These are phyloP conservation scores for Nesogale talazaci DNA, from an alignment of 2,113 vertebrate genomes.

Conservation along the genomic window DNA sequence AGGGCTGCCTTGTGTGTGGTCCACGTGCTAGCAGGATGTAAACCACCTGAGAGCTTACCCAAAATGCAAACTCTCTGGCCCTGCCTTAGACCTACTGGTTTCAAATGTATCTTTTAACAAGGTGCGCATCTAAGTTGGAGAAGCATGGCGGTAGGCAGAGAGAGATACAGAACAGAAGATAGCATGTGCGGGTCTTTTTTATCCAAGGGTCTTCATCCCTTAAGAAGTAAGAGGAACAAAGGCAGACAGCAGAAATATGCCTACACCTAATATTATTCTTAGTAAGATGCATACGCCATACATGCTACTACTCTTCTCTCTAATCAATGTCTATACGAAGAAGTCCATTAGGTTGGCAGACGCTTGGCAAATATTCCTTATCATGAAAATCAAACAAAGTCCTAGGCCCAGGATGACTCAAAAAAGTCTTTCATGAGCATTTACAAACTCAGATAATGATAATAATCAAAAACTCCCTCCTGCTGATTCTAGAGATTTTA, in stretches of 20 bases:
- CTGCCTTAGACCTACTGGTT: neutral
- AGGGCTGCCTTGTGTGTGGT: neutral
- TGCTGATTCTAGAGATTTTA: neutral
- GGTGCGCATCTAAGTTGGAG: neutral
- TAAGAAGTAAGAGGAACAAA: neutral
- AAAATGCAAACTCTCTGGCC: neutral
- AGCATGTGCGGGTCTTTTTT: neutral
- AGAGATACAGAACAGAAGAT: neutral
- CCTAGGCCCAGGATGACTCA: neutral
- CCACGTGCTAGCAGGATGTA: neutral
- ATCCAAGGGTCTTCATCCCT: neutral
- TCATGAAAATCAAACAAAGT: neutral
- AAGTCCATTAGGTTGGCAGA: neutral
- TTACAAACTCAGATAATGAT: neutral
- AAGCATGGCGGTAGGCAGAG: neutral
- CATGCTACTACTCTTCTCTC: neutral
- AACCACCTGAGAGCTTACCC: neutral
- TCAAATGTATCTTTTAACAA: neutral
- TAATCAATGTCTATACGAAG: neutral
- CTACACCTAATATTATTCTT: fast-evolving
- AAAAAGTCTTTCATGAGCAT: neutral
- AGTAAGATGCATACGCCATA: neutral
- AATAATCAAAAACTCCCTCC: neutral
- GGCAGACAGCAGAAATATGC: neutral
- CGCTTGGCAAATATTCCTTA: no score